Percentiles rank a stretch among this genome's conserved stretches.
Conservation (phyloP, 1,140 invertebrate species). For the Pygmarrhopalites habei region DNA sequence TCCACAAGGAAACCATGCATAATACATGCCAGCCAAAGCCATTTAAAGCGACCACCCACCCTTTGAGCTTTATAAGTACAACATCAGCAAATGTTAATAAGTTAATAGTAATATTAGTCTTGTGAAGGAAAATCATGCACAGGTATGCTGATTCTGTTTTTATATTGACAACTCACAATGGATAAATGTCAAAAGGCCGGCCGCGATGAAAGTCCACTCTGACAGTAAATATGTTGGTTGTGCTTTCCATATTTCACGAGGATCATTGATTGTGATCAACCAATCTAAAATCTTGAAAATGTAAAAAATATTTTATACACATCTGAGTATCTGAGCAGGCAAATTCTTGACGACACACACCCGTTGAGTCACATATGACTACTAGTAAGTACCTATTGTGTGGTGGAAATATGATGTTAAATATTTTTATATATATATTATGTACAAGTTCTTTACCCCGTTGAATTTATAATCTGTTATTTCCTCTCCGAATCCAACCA, state of each 20-base stretch:
- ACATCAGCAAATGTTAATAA: no score
- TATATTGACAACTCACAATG: conserved; percentile 49
- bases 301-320: background rate
- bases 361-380: no score
- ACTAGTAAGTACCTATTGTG: no score
- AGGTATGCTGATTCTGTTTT: conserved; percentile 29
- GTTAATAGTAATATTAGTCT: no score
- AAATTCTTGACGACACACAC: no score
- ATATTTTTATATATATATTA: background rate
- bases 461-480: conserved; percentile 35
- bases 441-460: conserved; percentile 16
- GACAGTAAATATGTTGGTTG: conserved; percentile 56
- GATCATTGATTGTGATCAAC: conserved; percentile 5
- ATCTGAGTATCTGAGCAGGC: background rate
- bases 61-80: conserved; percentile 50
- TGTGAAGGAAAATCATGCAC: no score
- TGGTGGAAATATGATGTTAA: no score
- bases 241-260: conserved; percentile 48
- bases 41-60: conserved; percentile 60
- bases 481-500: conserved; percentile 33
- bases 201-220: conserved; percentile 49
- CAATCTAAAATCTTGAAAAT: conserved; percentile 5
- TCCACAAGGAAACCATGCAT: conserved; percentile 60
- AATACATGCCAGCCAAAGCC: conserved; percentile 60
- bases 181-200: conserved; percentile 51